Evolutionary conservation across 1,140 invertebrate genomes (phyloP).

Genomic region (Listronotus oregonensis): DNA sequence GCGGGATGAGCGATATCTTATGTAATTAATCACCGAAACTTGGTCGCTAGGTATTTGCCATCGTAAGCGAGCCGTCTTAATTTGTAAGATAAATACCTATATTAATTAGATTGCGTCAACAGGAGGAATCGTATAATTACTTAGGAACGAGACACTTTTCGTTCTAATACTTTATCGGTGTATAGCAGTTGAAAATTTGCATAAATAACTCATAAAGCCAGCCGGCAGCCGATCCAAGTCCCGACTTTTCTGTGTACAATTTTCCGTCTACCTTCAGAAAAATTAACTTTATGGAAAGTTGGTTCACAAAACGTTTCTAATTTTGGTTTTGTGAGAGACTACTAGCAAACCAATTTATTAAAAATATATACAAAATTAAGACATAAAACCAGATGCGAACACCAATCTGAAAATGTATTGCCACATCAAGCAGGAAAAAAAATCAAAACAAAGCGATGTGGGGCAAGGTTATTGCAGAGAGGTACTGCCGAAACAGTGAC

Average conservation of each 20-base stretch:
- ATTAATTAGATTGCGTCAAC: conserved; percentile 57
- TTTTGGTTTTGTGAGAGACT: no score
- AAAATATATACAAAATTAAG: no score
- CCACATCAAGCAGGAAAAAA: no score
- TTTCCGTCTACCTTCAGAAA: conserved; percentile 12
- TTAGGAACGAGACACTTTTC: conserved; percentile 54
- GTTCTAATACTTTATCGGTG: conserved; percentile 57
- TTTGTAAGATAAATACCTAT: conserved; percentile 58
- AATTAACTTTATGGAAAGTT: conserved; percentile 12
- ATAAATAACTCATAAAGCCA: conserved; percentile 39
- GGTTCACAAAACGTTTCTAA: no score
- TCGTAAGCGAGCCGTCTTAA: conserved; percentile 56
- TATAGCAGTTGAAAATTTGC: conserved; percentile 40
- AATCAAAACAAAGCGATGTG: no score
- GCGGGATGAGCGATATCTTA: conserved; percentile 52
- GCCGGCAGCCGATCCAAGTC: conserved; percentile 28
- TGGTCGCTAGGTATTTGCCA: conserved; percentile 52
- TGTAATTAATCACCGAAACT: conserved; percentile 57
- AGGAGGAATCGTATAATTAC: conserved; percentile 55
- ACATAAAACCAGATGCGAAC: no score
- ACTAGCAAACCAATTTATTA: no score
- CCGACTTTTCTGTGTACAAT: conserved; percentile 23
- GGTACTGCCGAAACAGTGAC: no score
- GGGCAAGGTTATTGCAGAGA: no score
- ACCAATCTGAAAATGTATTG: no score